Evolutionary conservation across 2,113 vertebrate species (phyloP).

Genomic region (Girardinichthys multiradiatus): DNA sequence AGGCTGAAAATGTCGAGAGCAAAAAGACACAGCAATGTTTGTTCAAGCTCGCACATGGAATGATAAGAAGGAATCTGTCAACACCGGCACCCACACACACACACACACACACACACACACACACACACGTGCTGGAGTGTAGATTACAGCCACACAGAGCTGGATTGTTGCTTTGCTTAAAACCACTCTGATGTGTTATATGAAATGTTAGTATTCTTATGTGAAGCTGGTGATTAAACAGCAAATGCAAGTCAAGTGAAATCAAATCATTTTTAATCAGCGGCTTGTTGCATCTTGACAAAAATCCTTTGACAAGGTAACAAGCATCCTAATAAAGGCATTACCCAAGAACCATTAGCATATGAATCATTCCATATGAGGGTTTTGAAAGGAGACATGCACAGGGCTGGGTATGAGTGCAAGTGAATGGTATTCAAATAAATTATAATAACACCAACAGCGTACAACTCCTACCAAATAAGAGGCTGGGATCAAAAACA

Average conservation of each 20-base stretch:
- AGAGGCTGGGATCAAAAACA: conserved; percentile 29
- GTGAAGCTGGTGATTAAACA: conserved; percentile 69
- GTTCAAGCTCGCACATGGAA: conserved; percentile 30
- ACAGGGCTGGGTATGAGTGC: conserved; percentile 28
- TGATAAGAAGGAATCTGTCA: conserved; percentile 28
- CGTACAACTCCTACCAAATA: conserved; percentile 3
- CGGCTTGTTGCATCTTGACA: conserved; percentile 72
- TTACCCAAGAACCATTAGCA: conserved; percentile 65
- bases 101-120: conserved; percentile 14
- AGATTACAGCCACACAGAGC: conserved; percentile 40
- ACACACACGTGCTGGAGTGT: conserved; percentile 14
- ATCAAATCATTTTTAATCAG: conserved; percentile 72
- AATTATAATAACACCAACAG: conserved; percentile 57
- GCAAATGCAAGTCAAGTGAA: conserved; percentile 70
- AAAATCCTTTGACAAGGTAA: conserved; percentile 72
- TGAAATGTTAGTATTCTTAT: conserved; percentile 55
- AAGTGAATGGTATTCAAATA: conserved; percentile 40
- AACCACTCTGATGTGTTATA: conserved; percentile 59
- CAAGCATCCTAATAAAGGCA: conserved; percentile 74
- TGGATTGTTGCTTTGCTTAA: conserved; percentile 34
- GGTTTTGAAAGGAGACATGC: conserved; percentile 34
- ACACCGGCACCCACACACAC: conserved; percentile 20
- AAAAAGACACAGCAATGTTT: conserved; percentile 52
- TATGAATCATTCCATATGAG: conserved; percentile 67
- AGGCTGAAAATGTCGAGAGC: conserved; percentile 62